These are phyloP conservation scores for Pogonomyrmex barbatus DNA, from an alignment of 1,140 invertebrate species.

Conservation along the genomic window DNA sequence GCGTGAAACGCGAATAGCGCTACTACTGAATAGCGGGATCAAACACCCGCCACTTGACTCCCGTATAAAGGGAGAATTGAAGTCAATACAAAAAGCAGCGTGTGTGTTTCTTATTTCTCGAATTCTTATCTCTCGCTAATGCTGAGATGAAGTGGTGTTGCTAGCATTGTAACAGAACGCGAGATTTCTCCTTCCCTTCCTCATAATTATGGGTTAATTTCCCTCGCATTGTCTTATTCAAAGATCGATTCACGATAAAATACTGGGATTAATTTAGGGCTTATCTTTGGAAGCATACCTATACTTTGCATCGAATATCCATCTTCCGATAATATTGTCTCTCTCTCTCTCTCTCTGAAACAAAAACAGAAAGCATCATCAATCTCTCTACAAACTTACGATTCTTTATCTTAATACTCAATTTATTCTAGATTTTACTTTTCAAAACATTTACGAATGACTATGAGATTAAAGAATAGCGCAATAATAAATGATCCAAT, in stretches of 20 bases:
- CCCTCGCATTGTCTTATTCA: not conserved
- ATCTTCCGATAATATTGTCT: constrained; percentile 64
- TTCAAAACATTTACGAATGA: not conserved
- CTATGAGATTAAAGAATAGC: not conserved
- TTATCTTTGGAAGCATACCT: constrained; percentile 57
- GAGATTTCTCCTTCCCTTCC: constrained; percentile 20
- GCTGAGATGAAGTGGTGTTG: not conserved
- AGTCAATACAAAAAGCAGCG: constrained; percentile 2
- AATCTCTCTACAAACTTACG: not conserved
- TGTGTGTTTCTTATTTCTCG: constrained; percentile 39
- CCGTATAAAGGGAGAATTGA: constrained; percentile 45
- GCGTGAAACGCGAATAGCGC: constrained; percentile 35
- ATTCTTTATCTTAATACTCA: constrained; percentile 9
- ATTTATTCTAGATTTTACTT: not conserved
- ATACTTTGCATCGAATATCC: constrained; percentile 70
- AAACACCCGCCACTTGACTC: constrained; percentile 23
- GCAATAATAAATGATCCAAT: not conserved
- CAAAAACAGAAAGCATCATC: constrained; percentile 17
- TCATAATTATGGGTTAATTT: not conserved
- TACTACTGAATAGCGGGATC: constrained; percentile 20
- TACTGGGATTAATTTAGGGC: constrained; percentile 22
- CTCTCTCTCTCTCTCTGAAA: too few species aligned
- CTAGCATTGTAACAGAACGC: not conserved
- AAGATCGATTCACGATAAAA: constrained; percentile 33
- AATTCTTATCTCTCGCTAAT: constrained; percentile 2